Evolutionary conservation across 30 jellyfish, hydroid and myxozoan species (phyloP), one percentile per base, ranked within the genome.

Genomic region (Hydra vulgaris): DNA sequence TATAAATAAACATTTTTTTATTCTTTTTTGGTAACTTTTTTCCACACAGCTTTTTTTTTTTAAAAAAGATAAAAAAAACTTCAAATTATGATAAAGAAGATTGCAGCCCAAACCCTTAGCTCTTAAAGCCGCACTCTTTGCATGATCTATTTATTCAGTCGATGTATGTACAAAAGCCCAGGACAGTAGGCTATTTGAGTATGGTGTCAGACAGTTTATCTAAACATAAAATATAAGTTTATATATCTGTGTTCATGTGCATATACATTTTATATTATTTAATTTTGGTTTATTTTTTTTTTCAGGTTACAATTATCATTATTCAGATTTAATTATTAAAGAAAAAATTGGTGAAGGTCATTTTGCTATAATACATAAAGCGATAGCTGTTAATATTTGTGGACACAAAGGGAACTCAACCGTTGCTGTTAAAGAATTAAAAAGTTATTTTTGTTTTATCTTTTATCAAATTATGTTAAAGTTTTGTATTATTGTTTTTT

Each of bases 271-370:
- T 40, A 12, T 3, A 40, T 40, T 40, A 12, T 40, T 40, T 21
- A 3, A 73, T 20, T 20, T 75, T 0, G 16, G 18, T 53, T 0
- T 8, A n/a, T 27, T 7, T 5, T 76, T 21, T 15, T 12, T 25
- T 53, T 66, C 22, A 80, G 87, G 87, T 66, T 80, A 80, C 54
- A 23, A 61, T 18, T 80, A 80, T 26, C 74, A 84, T 23, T 68
- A 68, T 22, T 7, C 40, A 23, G 21, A 80, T 18, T 3, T 80
- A 24, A 80, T 25, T 0, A 80, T 21, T 61, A 23, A 27, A 17
- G 84, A 80, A 19, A 74, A 80, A 18, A 82, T 80, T 53, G 87
- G 87, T 7, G 84, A 80, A 25, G 87, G 87, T 23, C 70, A 80
- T 69, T 80, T 80, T 70, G 87, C 87, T 53, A 55, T 21, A 21